These are phyloP conservation scores for Chaetodon auriga DNA, from an alignment of 2,113 vertebrate genomes.

Conservation along the genomic window DNA sequence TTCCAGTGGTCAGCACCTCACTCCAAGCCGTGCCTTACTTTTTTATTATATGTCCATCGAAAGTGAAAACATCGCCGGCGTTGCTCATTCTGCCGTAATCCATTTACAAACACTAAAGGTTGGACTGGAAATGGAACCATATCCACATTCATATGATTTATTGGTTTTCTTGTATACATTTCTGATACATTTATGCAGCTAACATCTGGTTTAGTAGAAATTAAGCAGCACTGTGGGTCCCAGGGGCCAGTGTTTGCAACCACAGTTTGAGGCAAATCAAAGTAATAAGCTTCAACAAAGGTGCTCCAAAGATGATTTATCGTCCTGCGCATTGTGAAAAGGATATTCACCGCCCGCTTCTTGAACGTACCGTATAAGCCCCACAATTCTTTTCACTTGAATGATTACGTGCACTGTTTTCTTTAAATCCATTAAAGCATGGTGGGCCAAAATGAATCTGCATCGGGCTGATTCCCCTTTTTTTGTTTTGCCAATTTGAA, in stretches of 20 bases:
- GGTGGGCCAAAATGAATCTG: not conserved
- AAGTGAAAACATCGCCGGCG: conserved; percentile 13
- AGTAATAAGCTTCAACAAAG: conserved; percentile 11
- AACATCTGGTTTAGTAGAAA: conserved; percentile 3
- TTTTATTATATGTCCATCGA: too few species aligned
- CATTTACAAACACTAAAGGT: not conserved
- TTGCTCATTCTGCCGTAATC: conserved; percentile 4
- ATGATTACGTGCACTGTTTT: conserved; percentile 1
- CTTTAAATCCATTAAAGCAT: not conserved
- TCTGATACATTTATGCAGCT: not conserved
- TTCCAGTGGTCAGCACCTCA: too few species aligned
- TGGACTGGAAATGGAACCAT: not conserved
- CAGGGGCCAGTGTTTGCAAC: not conserved
- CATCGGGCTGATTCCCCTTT: not conserved
- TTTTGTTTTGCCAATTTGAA: not conserved
- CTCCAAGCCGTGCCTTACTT: too few species aligned
- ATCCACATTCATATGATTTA: not conserved
- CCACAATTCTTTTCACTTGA: not conserved
- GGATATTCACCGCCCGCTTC: not conserved
- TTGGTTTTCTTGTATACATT: not conserved
- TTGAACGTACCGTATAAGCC: not conserved
- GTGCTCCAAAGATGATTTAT: not conserved
- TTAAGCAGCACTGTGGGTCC: not conserved
- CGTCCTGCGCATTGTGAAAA: not conserved
- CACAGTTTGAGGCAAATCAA: not conserved